Conservation (phyloP, 2,113 vertebrate species). For the Periophthalmodon schlosseri region DNA sequence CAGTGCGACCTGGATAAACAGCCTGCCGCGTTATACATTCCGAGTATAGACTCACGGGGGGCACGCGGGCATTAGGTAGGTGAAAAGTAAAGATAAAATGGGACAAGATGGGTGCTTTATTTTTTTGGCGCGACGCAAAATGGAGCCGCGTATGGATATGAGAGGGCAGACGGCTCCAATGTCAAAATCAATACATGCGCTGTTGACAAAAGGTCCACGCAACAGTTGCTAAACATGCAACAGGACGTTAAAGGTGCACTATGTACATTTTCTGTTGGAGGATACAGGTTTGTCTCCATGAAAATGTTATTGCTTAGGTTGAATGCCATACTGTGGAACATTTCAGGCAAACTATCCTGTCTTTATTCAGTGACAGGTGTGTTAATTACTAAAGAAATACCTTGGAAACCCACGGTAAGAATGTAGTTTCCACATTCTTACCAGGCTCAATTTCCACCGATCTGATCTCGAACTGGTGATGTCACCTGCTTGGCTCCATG, state of each 20-base stretch:
- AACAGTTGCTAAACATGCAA: neutral
- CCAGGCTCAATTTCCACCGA: too few species aligned
- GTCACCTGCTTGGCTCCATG: too few species aligned
- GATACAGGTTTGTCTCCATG: too few species aligned
- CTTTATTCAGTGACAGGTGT: too few species aligned
- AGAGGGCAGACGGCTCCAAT: neutral
- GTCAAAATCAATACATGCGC: neutral
- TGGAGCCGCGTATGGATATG: conserved; percentile 37
- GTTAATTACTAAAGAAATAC: too few species aligned
- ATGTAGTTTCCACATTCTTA: too few species aligned
- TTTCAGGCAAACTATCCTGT: too few species aligned
- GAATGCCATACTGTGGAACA: too few species aligned
- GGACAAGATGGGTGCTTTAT: conserved; percentile 42
- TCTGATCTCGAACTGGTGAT: too few species aligned
- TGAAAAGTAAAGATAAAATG: conserved; percentile 67
- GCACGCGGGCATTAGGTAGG: conserved; percentile 37
- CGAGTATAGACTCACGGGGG: conserved; percentile 58
- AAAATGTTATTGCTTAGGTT: too few species aligned
- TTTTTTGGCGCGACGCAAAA: conserved; percentile 44
- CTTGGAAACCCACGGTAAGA: too few species aligned
- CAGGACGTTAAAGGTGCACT: neutral
- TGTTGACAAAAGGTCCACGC: neutral
- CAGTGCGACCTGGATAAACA: conserved; percentile 79
- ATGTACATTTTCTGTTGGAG: too few species aligned
- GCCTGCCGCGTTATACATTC: conserved; percentile 75